These are phyloP conservation scores for Sceloporus tristichus DNA, from an alignment of 2,113 vertebrate species.

Conservation along the genomic window DNA sequence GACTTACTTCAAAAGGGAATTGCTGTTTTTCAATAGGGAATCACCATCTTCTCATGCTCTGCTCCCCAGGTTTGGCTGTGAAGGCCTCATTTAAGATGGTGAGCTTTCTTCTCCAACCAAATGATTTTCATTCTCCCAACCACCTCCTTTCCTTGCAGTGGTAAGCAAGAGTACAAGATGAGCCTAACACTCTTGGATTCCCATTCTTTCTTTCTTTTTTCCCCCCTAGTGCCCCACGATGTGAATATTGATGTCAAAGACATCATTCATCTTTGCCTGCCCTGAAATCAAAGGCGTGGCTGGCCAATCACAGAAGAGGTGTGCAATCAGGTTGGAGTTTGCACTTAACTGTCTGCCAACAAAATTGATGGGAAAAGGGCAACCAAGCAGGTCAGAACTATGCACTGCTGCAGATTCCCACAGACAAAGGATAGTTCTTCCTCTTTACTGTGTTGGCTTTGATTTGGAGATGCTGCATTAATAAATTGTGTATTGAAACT, in stretches of 20 bases:
- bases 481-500: not conserved
- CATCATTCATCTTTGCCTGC: not conserved
- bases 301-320: conserved; percentile 22
- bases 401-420: not conserved
- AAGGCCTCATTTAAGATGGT: conserved; percentile 64
- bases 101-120: conserved; percentile 58
- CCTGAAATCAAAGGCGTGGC: conserved; percentile 12
- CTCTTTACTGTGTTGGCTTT: not conserved
- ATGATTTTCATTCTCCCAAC: conserved; percentile 57
- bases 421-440: not conserved
- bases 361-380: not conserved
- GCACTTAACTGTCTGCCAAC: not conserved
- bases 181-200: not conserved
- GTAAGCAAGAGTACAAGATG: not conserved
- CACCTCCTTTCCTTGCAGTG: conserved; percentile 30
- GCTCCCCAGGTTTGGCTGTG: conserved; percentile 65
- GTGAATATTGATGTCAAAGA: conserved; percentile 22
- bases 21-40: conserved; percentile 46
- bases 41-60: not conserved
- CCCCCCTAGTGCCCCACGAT: not conserved
- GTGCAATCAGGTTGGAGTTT: not conserved
- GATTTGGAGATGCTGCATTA: not conserved
- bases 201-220: too few species aligned
- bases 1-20: conserved; percentile 73
- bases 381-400: not conserved